phyloP scores from a whole-genome alignment of 2,797 vertebrate species.

The Schizothorax lantsangensis region DNA sequence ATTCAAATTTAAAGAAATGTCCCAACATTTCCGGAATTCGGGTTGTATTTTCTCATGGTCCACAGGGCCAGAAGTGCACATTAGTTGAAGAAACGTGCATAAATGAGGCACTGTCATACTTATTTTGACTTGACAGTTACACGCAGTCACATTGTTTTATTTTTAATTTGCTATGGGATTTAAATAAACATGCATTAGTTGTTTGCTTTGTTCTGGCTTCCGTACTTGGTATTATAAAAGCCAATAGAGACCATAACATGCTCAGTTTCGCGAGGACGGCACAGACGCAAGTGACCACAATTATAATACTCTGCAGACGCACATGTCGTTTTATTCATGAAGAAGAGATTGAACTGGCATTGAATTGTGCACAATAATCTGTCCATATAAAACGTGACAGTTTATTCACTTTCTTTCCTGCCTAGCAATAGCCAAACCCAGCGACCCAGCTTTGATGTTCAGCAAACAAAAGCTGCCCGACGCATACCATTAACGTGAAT shows the following conservation, averaged over 20 bases:
- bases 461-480: conserved; percentile 49
- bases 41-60: background rate
- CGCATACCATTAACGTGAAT: conserved; percentile 49
- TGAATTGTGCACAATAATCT: conserved; percentile 22
- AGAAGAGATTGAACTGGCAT: conserved; percentile 56
- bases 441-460: conserved; percentile 32
- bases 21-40: too few species aligned
- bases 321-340: conserved; percentile 68
- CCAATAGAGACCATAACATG: conserved; percentile 54
- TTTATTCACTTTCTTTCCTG: conserved; percentile 13
- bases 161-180: conserved; percentile 18
- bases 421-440: conserved; percentile 28
- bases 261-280: conserved; percentile 36
- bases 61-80: background rate
- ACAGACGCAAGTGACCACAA: conserved; percentile 49
- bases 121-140: conserved; percentile 9
- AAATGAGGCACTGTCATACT: background rate
- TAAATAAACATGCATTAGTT: conserved; percentile 32
- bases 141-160: background rate
- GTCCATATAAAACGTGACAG: conserved; percentile 13
- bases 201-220: conserved; percentile 39
- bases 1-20: too few species aligned
- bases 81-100: background rate
- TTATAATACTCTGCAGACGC: conserved; percentile 59
- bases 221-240: conserved; percentile 58